These are phyloP conservation scores for Alaudala cheleensis DNA, from an alignment of 2,113 vertebrate species.

Conservation along the genomic window DNA sequence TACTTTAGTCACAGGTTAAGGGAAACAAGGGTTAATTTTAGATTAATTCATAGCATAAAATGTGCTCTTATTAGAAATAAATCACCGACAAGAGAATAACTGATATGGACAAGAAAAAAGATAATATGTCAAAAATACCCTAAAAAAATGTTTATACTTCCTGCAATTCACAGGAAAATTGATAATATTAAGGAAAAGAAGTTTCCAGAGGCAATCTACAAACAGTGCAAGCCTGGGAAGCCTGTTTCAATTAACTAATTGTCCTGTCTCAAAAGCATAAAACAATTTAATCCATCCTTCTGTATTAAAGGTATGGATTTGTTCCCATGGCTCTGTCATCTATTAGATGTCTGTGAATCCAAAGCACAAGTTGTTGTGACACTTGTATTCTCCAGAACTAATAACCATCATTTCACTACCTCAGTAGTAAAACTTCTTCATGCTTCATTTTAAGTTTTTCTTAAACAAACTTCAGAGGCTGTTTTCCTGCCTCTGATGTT, in stretches of 20 bases:
- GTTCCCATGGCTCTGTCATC: background rate
- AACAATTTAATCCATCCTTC: background rate
- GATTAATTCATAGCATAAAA: background rate
- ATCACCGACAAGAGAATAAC: constrained; percentile 2
- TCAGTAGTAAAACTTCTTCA: too few relatives aligned
- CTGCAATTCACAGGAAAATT: background rate
- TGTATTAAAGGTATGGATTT: background rate
- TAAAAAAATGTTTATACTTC: background rate
- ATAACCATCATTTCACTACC: background rate
- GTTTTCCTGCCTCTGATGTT: background rate
- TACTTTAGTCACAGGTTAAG: constrained; percentile 16
- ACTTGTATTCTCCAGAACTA: background rate
- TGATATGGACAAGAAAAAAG: background rate
- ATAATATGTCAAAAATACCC: background rate
- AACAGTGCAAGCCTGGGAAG: background rate
- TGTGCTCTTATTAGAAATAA: background rate
- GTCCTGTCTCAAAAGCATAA: background rate
- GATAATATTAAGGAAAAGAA: background rate
- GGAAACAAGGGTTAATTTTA: background rate
- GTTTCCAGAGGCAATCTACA: background rate
- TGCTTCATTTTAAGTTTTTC: background rate
- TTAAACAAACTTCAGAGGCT: background rate
- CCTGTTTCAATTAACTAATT: constrained; percentile 27
- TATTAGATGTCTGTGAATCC: background rate
- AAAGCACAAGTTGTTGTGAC: background rate